Percentiles rank a stretch among this genome's conserved stretches.
Conservation (phyloP, 1,140 invertebrate species). For the Pygmarrhopalites habei region DNA sequence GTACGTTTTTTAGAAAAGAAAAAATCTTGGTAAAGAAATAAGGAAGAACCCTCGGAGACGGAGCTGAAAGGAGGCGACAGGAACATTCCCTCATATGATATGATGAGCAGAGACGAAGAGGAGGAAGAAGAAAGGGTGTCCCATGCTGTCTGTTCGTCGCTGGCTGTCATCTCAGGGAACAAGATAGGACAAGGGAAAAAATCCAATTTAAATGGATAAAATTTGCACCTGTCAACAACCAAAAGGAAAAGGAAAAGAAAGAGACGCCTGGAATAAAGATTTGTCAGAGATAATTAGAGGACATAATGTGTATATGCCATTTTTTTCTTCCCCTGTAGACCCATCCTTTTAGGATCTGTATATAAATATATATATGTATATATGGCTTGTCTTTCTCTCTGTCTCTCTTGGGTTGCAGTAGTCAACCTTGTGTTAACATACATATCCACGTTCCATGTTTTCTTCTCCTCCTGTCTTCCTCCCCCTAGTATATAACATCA, state of each 20-base stretch:
- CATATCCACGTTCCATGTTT: background rate
- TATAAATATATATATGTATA: background rate
- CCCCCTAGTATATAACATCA: background rate
- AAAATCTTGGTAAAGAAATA: too few species aligned
- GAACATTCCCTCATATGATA: background rate
- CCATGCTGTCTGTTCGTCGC: slow-evolving; percentile 22
- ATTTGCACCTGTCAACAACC: slow-evolving; percentile 40
- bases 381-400: background rate
- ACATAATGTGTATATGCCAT: slow-evolving; percentile 18
- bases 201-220: slow-evolving; percentile 41
- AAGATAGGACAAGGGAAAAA: slow-evolving; percentile 28
- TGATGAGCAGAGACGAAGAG: background rate
- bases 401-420: background rate
- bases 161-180: background rate
- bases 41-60: background rate
- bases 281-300: slow-evolving; percentile 36
- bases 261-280: slow-evolving; percentile 33
- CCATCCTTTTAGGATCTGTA: background rate
- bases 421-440: background rate
- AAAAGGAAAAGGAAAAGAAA: slow-evolving; percentile 24
- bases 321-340: slow-evolving; percentile 4
- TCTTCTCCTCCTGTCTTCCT: background rate
- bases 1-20: background rate
- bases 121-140: slow-evolving; percentile 13
- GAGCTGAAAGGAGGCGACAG: background rate